Conservation (phyloP, 2,888 invertebrate genomes). For the Lithophane socia region DNA sequence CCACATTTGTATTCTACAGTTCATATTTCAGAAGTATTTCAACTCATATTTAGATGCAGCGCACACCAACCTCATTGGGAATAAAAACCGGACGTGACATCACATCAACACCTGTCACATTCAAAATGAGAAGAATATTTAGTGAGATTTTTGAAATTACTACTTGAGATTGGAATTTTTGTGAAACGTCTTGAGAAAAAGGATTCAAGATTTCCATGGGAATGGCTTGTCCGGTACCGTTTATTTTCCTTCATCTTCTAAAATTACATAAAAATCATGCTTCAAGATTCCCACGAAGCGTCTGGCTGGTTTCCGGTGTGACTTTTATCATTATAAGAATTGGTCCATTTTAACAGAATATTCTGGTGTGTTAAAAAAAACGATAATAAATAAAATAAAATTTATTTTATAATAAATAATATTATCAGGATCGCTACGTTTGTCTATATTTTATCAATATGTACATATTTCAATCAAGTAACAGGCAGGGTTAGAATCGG, state of each 20-base stretch:
- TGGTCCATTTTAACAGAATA: background rate
- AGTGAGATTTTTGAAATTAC: constrained; percentile 19
- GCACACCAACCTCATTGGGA: constrained; percentile 61
- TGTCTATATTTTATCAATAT: background rate
- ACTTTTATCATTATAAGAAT: background rate
- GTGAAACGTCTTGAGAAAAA: background rate
- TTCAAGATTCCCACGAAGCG: background rate
- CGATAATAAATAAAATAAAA: too few relatives aligned
- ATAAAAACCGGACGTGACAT: constrained; percentile 72
- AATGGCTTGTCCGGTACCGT: background rate
- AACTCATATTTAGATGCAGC: constrained; percentile 63
- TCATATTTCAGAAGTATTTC: constrained; percentile 66
- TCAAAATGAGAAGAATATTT: constrained; percentile 38
- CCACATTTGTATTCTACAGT: constrained; percentile 69
- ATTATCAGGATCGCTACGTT: background rate
- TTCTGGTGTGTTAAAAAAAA: background rate
- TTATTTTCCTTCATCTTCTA: background rate
- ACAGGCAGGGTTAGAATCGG: background rate
- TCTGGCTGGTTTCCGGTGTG: too few relatives aligned
- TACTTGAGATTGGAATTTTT: background rate
- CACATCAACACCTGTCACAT: constrained; percentile 59
- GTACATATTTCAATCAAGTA: background rate
- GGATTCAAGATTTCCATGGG: background rate
- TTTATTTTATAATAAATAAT: too few relatives aligned
- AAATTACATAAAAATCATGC: background rate